These are phyloP conservation scores for Myotis findleyi DNA, from an alignment of 2,797 vertebrate species.

Conservation along the genomic window DNA sequence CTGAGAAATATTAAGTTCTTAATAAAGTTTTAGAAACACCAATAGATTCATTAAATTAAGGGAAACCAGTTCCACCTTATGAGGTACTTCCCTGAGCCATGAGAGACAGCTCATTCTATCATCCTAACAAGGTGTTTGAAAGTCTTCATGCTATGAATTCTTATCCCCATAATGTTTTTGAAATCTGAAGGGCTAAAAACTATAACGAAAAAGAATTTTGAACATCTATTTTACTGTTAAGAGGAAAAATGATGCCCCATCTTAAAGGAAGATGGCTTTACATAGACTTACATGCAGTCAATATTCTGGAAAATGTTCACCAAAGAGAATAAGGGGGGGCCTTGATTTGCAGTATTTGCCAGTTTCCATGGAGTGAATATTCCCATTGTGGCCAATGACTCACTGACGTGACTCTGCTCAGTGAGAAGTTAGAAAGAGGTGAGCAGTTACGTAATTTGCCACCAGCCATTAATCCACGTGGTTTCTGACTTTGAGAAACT, in stretches of 20 bases:
- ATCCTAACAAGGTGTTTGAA: background rate
- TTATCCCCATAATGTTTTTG: background rate
- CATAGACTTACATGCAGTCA: background rate
- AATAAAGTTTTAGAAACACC: background rate
- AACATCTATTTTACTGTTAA: background rate
- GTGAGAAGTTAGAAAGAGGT: background rate
- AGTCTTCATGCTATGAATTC: background rate
- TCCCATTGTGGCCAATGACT: background rate
- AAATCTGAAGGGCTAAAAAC: background rate
- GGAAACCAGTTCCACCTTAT: background rate
- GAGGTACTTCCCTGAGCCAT: background rate
- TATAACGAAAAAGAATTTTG: background rate
- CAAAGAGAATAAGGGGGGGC: background rate
- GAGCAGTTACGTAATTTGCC: background rate
- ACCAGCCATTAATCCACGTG: no score
- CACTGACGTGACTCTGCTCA: background rate
- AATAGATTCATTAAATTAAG: background rate
- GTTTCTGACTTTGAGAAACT: no score
- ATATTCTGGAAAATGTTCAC: background rate
- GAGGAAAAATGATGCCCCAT: background rate
- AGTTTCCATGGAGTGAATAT: background rate
- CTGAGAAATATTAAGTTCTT: background rate
- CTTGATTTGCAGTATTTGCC: background rate
- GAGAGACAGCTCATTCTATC: background rate
- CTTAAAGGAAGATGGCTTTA: background rate